phyloP scores from a whole-genome alignment of 2,113 vertebrate genomes.

The Centrocercus urophasianus region DNA sequence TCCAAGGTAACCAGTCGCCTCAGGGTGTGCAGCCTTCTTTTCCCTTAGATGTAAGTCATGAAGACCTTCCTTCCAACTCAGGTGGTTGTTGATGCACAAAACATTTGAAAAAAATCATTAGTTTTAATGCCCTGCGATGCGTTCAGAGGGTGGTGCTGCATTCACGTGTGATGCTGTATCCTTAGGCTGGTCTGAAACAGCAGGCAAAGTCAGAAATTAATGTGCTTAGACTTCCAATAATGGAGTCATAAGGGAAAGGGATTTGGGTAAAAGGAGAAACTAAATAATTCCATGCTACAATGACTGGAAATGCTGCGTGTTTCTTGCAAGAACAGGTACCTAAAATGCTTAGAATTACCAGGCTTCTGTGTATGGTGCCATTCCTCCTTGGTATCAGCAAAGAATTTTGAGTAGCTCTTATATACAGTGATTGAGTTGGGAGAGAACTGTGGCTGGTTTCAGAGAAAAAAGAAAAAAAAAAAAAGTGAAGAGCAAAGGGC shows the following conservation, averaged over 20 bases:
- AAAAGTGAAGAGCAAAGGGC: background rate
- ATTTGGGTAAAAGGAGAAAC: background rate
- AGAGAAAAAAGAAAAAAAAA: background rate
- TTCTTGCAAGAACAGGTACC: background rate
- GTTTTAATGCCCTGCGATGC: background rate
- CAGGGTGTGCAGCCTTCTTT: background rate
- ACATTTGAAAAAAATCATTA: accelerated
- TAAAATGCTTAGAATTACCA: background rate
- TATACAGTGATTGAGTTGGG: background rate
- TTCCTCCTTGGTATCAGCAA: background rate
- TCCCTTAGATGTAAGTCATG: accelerated
- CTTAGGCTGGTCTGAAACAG: background rate
- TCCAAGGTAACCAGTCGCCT: accelerated
- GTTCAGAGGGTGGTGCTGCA: background rate
- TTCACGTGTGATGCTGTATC: background rate
- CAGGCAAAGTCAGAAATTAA: background rate
- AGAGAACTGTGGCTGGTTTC: background rate
- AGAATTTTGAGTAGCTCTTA: background rate
- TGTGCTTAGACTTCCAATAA: background rate
- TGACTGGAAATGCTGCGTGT: background rate
- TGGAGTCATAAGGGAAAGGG: background rate
- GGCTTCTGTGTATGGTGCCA: background rate
- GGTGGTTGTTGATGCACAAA: background rate
- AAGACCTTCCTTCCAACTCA: background rate
- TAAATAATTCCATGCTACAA: accelerated